Base-by-base conservation (phyloP, 2,888 invertebrate species). In the Dyspetes luteomarginatus region DNA sequence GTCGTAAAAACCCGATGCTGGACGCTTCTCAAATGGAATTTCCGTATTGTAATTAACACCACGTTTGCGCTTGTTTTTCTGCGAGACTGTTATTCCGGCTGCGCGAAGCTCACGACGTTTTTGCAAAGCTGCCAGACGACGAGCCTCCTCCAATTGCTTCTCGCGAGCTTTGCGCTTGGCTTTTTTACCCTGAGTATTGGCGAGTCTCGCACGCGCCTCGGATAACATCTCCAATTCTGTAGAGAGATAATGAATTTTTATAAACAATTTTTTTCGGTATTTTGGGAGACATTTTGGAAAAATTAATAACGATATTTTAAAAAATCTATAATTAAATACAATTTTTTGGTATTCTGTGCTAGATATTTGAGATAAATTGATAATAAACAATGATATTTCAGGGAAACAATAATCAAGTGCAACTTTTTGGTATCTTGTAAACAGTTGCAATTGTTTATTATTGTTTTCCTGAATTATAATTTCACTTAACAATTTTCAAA, bases 191-290 rank as follows among this genome's bases (percentile, higher is more conserved):
- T 99, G 99, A 0, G 99, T 99, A 91, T 99, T 99, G 0, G 99
- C 99, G 65, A 99, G 94, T 90, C 99, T 96, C 1, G 99, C 99
- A 88, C 99, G 95, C 0, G 99, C 99, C 93, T 99, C 99, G 0
- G 99, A 99, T 83, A 99, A 93, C 99, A 99, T 99, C 93, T 99
- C 99, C 92, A 99, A 92, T 92, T 99, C 98, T 97, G 87, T 17
- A 91, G 88, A 52, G n/a, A 55, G 62, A 60, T 30, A 74, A 22
- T 3, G 22, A 71, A 22, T 58, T 17, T 43, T 36, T 48, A 30
- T 5, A 17, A 15, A 73, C 5, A n/a, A 50, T 73, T 28, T 55
- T 30, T 15, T 48, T 15, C 5, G 24, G 7, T 36, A n/a, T n/a
- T n/a, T n/a, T n/a, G n/a, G n/a, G n/a, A n/a, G n/a, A n/a, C n/a